Evolutionary conservation across 2,888 invertebrate genomes (phyloP), one percentile per base, ranked within the genome.

Genomic region (Lasioglossum calceatum): DNA sequence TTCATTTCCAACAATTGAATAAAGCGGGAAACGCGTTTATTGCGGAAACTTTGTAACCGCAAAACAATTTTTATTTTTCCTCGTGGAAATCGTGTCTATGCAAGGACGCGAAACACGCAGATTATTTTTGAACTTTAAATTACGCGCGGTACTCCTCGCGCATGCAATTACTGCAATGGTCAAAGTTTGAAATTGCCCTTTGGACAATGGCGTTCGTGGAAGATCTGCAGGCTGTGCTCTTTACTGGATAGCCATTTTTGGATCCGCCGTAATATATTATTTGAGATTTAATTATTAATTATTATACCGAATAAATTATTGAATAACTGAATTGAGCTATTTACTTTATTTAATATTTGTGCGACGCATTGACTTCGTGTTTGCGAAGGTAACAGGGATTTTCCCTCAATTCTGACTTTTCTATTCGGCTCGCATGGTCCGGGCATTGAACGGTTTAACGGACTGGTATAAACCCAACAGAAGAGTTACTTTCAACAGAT

Each of bases 131-230:
- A 81, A 82, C 61, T 84, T 82, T 27, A 23, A 54, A 77, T 67
- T 73, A 84, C 39, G 36, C 77, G 10, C 23, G 67, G 32, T 39
- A 12, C 10, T 71, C 47, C 47, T 72, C 75, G 44, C 61, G 36
- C 12, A 19, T 74, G 64, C 64, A 76, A 73, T 86, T 74, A 70
- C 42, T 23, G 19, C 61, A 86, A 77, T 64, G 78, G 47, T 27
- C 72, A 36, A 85, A 85, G 77, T 85, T 85, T 39, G 39, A 79
- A 85, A 77, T 80, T 82, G 64, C 39, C 44, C 64, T 74, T 73
- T 32, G 77, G 32, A 72, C 50, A 74, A 77, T 42, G 77, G 8
- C 64, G 64, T 54, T 47, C 47, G 12, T 54, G 23, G 27, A 27
- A 39, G 58, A 23, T 19, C 12, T 64, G 64, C 58, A 67, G 58